Percentiles rank a stretch among this genome's conserved stretches.
These are phyloP conservation scores for Deilephila elpenor DNA, from an alignment of 2,888 invertebrate genomes.

Conservation along the genomic window DNA sequence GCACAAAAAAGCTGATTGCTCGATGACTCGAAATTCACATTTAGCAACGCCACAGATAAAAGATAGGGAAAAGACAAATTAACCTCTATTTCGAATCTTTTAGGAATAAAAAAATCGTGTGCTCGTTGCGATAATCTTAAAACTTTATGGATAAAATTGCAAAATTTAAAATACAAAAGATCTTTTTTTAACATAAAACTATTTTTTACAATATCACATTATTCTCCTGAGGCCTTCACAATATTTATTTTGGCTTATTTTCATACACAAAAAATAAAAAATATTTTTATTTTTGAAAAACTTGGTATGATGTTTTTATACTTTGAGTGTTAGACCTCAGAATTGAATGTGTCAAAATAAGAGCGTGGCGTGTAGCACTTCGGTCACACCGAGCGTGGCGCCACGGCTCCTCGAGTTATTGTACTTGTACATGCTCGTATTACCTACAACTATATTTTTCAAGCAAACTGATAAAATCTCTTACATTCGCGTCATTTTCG, in stretches of 20 bases:
- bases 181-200: constrained; percentile 25
- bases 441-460: constrained; percentile 20
- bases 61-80: constrained; percentile 6
- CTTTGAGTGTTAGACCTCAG: neutral
- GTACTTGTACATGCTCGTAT: constrained; percentile 21
- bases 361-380: neutral
- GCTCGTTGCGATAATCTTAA: neutral
- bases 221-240: neutral
- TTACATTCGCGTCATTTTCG: constrained; percentile 23
- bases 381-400: constrained; percentile 10
- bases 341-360: neutral
- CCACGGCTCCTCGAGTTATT: neutral
- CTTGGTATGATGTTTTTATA: neutral
- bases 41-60: constrained; percentile 11
- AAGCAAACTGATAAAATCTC: constrained; percentile 21
- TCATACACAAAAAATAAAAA: neutral
- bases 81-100: neutral
- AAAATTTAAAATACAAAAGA: constrained; percentile 20
- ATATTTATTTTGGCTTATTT: neutral
- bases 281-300: neutral
- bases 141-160: constrained; percentile 4
- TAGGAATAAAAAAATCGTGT: neutral
- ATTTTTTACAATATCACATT: constrained; percentile 16
- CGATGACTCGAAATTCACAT: neutral
- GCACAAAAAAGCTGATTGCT: neutral